A percentile compares a stretch with the other conserved stretches of the same genome.
Conservation (phyloP, 2,797 vertebrate species). For the Melanotaenia parkinsoni region DNA sequence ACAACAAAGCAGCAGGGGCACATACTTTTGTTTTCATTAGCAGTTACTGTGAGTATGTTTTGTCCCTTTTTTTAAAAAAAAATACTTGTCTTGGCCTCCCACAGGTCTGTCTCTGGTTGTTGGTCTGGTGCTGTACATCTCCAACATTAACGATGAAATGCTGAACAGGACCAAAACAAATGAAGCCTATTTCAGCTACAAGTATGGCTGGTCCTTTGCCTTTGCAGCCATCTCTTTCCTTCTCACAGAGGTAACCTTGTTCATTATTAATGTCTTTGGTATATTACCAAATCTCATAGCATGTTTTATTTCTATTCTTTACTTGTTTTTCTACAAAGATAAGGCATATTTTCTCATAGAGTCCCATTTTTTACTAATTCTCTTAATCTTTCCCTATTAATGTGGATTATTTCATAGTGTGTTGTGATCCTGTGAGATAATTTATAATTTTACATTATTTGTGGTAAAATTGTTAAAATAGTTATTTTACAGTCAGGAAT, state of each 20-base stretch:
- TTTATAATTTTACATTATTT: too few relatives aligned
- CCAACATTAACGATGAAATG: constrained; percentile 94
- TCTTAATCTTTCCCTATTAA: neutral
- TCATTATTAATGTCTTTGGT: neutral
- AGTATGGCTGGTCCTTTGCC: constrained; percentile 93
- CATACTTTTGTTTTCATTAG: neutral
- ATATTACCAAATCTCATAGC: neutral
- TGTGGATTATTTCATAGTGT: neutral
- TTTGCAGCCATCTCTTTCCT: constrained; percentile 94
- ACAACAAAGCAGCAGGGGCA: neutral
- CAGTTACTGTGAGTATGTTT: neutral
- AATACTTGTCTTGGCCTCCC: constrained; percentile 1
- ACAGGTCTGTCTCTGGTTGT: constrained; percentile 89
- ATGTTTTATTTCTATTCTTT: neutral
- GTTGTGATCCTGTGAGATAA: neutral
- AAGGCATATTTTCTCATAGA: too few relatives aligned
- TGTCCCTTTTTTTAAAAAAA: too few relatives aligned
- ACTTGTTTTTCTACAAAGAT: neutral
- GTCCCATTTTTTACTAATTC: neutral
- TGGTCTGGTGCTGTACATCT: constrained; percentile 93
- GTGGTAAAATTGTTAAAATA: neutral
- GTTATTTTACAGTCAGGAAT: too few relatives aligned
- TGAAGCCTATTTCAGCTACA: constrained; percentile 91
- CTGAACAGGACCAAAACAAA: constrained; percentile 90
- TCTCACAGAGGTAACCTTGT: constrained; percentile 88